Base-by-base conservation (phyloP, 2,113 vertebrate species). In the Hyperopisus bebe region DNA sequence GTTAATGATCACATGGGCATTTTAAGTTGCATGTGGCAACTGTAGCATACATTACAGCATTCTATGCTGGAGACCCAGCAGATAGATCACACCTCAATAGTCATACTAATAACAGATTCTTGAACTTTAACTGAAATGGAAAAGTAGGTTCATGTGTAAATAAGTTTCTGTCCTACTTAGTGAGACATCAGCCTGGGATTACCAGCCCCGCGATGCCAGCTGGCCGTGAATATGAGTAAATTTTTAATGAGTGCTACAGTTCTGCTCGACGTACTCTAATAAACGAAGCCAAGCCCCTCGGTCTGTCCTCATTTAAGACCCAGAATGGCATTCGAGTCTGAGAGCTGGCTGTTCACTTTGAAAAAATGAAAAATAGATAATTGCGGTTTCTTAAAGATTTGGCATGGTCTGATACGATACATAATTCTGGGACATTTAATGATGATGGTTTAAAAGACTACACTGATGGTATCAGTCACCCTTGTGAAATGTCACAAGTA, bases 81-180 rank as follows among this genome's bases (percentile, higher is more conserved):
- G 80, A 44, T 7, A 19, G 80, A 47, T 46, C 44, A 24, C 35
- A 11, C 24, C 39, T 44, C 21, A 24, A 3, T 21, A 46, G 82
- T 84, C 42, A 46, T 11, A 47, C 44, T 44, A 47, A 84, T 47
- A 3, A 84, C 31, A 51, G 8, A 87, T 87, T 87, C 24, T 87
- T 35, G 31, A 47, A 87, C 15, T 53, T 53, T 87, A 19, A 87
- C 85, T 87, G 50, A 35, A 87, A 53, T 53, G 50, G n/a, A 47
- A 55, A 87, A 87, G 85, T 87, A 55, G 48, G 27, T 53, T 47
- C 24, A n/a, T 51, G 24, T 51, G n/a, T 51, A 48, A 53, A 87
- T 87, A 87, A 51, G 48, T 51, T 87, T 55, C 50, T 35, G 85
- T 35, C 85, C 85, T 87, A 87, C 27, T 87, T 53, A 53, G 85